These are phyloP conservation scores for Cosmopolites sordidus DNA, from an alignment of 2,888 invertebrate species.

Conservation along the genomic window DNA sequence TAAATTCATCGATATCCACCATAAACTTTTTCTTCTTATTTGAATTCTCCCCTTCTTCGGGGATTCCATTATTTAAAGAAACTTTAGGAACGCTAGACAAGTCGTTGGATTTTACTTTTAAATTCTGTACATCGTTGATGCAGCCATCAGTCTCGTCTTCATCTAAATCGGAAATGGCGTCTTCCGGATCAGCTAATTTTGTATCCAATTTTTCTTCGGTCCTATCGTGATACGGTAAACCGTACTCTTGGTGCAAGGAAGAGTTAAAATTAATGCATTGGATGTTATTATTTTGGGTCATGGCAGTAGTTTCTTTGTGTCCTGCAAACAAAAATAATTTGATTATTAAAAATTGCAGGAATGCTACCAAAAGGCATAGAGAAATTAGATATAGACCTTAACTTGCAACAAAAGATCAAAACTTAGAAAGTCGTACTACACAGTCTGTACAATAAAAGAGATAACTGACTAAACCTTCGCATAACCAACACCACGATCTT, in stretches of 20 bases:
- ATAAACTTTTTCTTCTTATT: conserved; percentile 27
- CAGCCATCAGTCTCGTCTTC: conserved; percentile 28
- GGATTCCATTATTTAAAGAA: not conserved
- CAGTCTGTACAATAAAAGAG: too few relatives aligned
- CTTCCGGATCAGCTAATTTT: conserved; percentile 3
- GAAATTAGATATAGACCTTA: too few relatives aligned
- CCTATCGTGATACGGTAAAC: conserved; percentile 43
- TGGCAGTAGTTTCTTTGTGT: conserved; percentile 1
- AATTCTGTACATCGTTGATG: conserved; percentile 37
- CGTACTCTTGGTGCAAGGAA: conserved; percentile 53
- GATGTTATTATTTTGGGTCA: conserved; percentile 29
- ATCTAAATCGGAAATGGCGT: conserved; percentile 35
- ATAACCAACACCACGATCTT: too few relatives aligned
- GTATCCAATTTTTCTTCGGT: not conserved
- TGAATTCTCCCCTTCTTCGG: conserved; percentile 1
- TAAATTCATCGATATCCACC: conserved; percentile 39
- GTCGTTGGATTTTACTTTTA: conserved; percentile 35
- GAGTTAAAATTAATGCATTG: conserved; percentile 46
- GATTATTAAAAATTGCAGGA: too few relatives aligned
- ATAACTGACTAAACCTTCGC: too few relatives aligned
- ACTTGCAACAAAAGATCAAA: too few relatives aligned
- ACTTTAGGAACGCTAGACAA: not conserved
- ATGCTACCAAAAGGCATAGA: too few relatives aligned
- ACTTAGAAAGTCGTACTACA: too few relatives aligned
- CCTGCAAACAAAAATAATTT: conserved; percentile 18